Percentiles rank a stretch among this genome's conserved stretches.
Conservation (phyloP, 2,888 invertebrate genomes). For the Caenorhabditis sp. region DNA sequence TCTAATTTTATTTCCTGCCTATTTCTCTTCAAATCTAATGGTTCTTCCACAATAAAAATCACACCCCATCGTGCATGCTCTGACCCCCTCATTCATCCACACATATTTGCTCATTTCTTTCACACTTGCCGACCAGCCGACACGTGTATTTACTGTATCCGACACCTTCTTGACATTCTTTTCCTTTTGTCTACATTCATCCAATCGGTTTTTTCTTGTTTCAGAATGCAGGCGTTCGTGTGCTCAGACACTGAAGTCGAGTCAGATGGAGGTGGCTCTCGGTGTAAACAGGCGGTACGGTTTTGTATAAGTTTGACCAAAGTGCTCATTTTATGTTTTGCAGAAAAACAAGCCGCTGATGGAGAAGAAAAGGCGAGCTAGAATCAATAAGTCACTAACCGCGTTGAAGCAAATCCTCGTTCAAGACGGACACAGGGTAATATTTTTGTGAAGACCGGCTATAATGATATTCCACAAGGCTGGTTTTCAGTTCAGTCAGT, state of each 20-base stretch:
- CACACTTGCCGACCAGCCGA: conserved; percentile 4
- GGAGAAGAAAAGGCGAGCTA: conserved; percentile 73
- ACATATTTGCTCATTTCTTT: conserved; percentile 28
- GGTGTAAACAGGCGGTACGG: conserved; percentile 13
- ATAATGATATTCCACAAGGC: too few relatives aligned
- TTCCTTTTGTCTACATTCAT: neutral
- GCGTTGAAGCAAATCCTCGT: conserved; percentile 73
- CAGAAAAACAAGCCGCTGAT: conserved; percentile 76
- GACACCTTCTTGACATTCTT: conserved; percentile 16
- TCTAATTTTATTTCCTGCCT: neutral
- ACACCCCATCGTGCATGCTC: neutral
- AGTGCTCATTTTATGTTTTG: conserved; percentile 29
- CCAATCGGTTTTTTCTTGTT: neutral
- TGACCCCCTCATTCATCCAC: conserved; percentile 8
- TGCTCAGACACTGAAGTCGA: conserved; percentile 47
- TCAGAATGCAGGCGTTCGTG: conserved; percentile 9
- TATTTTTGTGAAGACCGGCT: too few relatives aligned
- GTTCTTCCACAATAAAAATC: too few relatives aligned
- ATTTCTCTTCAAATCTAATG: too few relatives aligned
- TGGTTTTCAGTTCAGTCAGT: too few relatives aligned
- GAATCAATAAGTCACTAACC: conserved; percentile 70
- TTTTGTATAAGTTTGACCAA: neutral
- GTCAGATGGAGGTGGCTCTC: conserved; percentile 21
- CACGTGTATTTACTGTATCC: conserved; percentile 32
- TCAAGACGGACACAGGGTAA: conserved; percentile 65